Conservation (phyloP, 2,888 invertebrate genomes). For the Limenitis camilla region DNA sequence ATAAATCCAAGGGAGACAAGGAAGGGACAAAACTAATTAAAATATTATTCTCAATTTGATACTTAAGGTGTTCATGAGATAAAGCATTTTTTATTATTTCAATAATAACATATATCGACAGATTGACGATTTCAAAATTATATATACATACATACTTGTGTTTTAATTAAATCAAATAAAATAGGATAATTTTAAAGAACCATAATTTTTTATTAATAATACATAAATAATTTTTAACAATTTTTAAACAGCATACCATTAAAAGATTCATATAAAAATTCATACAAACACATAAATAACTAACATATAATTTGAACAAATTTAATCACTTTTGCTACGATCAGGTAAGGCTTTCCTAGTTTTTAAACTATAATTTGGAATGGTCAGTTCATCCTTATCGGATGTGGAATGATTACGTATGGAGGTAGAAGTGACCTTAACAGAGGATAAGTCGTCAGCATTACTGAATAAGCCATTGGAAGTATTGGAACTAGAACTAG, state of each 20-base stretch:
- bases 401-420: conserved; percentile 61
- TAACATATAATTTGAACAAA: conserved; percentile 20
- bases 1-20: no score
- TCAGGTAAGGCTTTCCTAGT: conserved; percentile 50
- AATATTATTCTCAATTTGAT: no score
- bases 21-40: no score
- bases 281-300: conserved; percentile 26
- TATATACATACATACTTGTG: background rate
- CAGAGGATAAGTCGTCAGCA: conserved; percentile 73
- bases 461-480: conserved; percentile 68
- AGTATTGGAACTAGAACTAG: conserved; percentile 65
- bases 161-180: conserved; percentile 9
- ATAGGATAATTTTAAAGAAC: conserved; percentile 26
- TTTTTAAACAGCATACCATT: conserved; percentile 19
- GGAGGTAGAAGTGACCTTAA: conserved; percentile 65
- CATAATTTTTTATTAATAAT: conserved; percentile 36
- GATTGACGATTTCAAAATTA: no score
- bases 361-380: conserved; percentile 65
- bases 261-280: conserved; percentile 20
- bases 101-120: no score
- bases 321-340: conserved; percentile 57
- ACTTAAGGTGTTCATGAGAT: no score
- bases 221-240: conserved; percentile 18
- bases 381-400: conserved; percentile 65
- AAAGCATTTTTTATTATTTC: no score